Base-by-base conservation (phyloP, 2,888 invertebrate genomes). In the Drosophila eohydei region DNA sequence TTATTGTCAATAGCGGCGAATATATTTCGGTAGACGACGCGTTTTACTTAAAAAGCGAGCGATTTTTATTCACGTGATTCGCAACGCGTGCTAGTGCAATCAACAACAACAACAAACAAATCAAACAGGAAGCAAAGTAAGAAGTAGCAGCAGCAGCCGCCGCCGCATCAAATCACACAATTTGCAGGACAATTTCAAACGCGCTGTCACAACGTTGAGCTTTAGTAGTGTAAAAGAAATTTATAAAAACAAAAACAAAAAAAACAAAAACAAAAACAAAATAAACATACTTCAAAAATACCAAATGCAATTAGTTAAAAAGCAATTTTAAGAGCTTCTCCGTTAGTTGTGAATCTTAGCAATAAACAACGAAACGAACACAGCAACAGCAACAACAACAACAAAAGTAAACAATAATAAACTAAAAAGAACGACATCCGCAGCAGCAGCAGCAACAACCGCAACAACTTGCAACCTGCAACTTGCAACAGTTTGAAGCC, bases 11-110 rank as follows among this genome's bases (percentile, higher is more conserved):
- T 73, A 79, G 75, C 79, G 75, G 71, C 75, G 63, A 58, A 61
- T 51, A 26, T 38, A 43, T 58, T 66, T 68, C 62, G 60, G 68
- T 71, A 60, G 72, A 71, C 59, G 65, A 64, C 73, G 78, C 67
- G 73, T 64, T 75, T 72, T 46, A 72, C 73, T 63, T 16, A 75
- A 21, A 58, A 46, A 67, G 67, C 86, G 74, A 80, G 68, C 48
- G 48, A 71, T 78, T 78, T 88, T 78, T 80, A 71, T 81, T 71
- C 69, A 78, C 75, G 87, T 88, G 86, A 76, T 72, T 73, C 71
- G 66, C 77, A 91, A 89, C 86, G 90, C 90, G 91, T 91, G 84
- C 82, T 83, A 91, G 90, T 91, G 91, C 91, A 91, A 91, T 84
- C 88, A 80, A 80, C 64, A 71, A 80, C 14, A 46, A 30, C 46